Percentiles rank a stretch among this genome's conserved stretches.
These are phyloP conservation scores for Eulemur rubriventer DNA, from an alignment of 2,797 vertebrate species.

Conservation along the genomic window DNA sequence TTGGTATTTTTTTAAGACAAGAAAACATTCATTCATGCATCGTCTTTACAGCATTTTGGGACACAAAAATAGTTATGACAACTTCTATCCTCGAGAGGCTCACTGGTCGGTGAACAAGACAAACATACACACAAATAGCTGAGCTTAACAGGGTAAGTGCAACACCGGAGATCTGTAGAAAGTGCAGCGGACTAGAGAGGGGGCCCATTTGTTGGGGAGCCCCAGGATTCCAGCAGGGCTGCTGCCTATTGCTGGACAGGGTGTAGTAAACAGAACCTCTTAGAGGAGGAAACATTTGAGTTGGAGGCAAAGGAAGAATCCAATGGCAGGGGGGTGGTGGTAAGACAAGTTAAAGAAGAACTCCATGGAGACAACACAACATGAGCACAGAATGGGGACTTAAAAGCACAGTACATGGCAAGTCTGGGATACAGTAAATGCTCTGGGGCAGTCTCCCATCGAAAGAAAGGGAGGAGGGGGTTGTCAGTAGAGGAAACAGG, in stretches of 20 bases:
- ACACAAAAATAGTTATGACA: neutral
- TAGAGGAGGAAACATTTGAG: neutral
- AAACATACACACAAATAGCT: neutral
- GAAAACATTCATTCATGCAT: neutral
- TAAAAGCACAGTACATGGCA: neutral
- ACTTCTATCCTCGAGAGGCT: neutral
- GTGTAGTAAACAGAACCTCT: neutral
- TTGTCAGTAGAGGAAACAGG: neutral
- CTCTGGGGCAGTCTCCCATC: neutral
- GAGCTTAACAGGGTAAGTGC: neutral
- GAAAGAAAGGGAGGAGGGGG: neutral
- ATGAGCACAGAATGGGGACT: neutral
- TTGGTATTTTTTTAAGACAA: neutral
- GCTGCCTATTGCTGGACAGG: fast-evolving
- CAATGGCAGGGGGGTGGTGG: fast-evolving
- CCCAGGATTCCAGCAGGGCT: neutral
- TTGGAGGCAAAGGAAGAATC: neutral
- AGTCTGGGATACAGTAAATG: neutral
- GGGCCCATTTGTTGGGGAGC: no score
- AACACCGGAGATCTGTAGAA: neutral
- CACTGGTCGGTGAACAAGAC: neutral
- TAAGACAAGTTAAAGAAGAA: neutral
- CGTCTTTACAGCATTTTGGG: neutral
- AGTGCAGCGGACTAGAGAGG: neutral
- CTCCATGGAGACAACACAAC: neutral